Evolutionary conservation across 2,113 vertebrate species (phyloP).

Genomic region (Apodemus speciosus): DNA sequence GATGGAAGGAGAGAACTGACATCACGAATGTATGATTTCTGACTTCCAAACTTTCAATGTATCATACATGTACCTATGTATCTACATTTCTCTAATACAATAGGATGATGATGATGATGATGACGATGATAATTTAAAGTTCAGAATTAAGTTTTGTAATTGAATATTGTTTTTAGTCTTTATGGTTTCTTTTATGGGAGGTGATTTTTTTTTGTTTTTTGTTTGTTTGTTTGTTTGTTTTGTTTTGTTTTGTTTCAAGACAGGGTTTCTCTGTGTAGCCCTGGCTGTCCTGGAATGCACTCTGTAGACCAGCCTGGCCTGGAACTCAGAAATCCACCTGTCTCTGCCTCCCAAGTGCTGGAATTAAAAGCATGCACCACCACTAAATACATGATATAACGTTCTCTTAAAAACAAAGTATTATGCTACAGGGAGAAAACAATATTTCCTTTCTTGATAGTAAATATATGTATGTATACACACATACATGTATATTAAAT

Average conservation of each 20-base stretch:
- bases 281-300: not conserved
- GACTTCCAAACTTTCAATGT: not conserved
- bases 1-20: not conserved
- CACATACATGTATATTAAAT: not conserved
- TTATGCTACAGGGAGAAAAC: not conserved
- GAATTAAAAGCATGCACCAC: not conserved
- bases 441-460: not conserved
- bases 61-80: not conserved
- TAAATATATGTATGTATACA: not conserved
- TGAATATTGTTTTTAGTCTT: not conserved
- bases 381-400: not conserved
- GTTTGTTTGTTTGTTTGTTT: too few relatives aligned
- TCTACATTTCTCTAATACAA: not conserved
- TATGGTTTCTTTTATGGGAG: too few relatives aligned
- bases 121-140: constrained; percentile 31
- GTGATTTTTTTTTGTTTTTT: not conserved
- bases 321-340: not conserved
- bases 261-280: not conserved
- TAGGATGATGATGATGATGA: not conserved
- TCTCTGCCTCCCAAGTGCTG: not conserved
- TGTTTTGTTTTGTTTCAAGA: too few relatives aligned
- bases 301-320: too few relatives aligned
- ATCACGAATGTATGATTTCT: not conserved
- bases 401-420: constrained; percentile 20
- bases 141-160: constrained; percentile 49